Base-by-base conservation (phyloP, 2,113 vertebrate species). In the Sarotherodon lohbergeri region DNA sequence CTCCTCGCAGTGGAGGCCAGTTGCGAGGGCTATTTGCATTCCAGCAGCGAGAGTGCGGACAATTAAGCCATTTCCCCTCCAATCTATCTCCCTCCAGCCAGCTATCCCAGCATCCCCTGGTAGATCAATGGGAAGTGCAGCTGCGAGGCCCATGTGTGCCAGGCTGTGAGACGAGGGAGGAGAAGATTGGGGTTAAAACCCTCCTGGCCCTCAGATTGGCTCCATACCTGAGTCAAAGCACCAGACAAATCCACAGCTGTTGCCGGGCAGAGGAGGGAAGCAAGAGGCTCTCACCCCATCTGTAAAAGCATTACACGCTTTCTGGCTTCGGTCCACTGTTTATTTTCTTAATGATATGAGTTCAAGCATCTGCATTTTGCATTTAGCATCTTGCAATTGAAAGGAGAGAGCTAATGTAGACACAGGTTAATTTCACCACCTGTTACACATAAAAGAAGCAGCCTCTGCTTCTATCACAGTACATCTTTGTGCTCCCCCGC, bases 11-110 rank as follows among this genome's bases (percentile, higher is more conserved):
- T 81, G 57, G 87, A 94, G 92, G 88, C 89, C 91, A 48, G 57
- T 36, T 61, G 85, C 83, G 56, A 88, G 93, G 73, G 90, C 94
- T 94, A 95, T 96, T 96, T 96, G 93, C 96, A 97, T 97, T 97
- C 96, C 96, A 94, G 92, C 92, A 96, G 95, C 89, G 94, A 97
- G 95, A 96, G 96, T 96, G 94, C 90, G 91, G 94, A 94, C 95
- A 96, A 97, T 97, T 97, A 97, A 95, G 94, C 95, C 94, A 92
- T 97, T 97, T 97, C 97, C 96, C 95, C 93, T 95, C 95, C 96
- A 97, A 97, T 97, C 96, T 94, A 95, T 97, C 95, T 97, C 95
- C 94, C 94, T 90, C 89, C 91, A 95, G 94, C 94, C 90, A 91
- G 93, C 92, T 85, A 91, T 90, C 87, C 92, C 91, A 91, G 86